These are phyloP conservation scores for Eupleurogrammus muticus DNA, from an alignment of 2,797 vertebrate genomes.

Conservation along the genomic window DNA sequence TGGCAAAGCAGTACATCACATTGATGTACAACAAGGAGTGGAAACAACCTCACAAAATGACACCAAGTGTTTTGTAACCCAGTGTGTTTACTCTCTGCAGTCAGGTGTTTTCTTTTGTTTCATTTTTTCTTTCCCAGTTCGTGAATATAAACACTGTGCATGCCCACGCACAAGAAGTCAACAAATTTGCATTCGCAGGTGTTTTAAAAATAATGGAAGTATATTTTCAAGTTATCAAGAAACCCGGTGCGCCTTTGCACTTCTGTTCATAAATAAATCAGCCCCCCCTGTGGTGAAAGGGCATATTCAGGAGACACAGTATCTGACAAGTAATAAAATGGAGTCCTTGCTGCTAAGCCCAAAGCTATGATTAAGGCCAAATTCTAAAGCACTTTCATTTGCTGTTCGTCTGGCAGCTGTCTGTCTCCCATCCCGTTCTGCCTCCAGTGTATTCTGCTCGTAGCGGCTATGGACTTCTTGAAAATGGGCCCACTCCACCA, in stretches of 20 bases:
- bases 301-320: constrained; percentile 16
- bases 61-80: not conserved
- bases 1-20: not conserved
- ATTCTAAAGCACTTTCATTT: constrained; percentile 51
- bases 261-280: not conserved
- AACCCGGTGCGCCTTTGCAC: not conserved
- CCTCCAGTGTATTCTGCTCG: constrained; percentile 28
- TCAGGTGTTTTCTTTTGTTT: not conserved
- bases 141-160: not conserved
- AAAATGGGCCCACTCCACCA: constrained; percentile 29
- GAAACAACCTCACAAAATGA: not conserved
- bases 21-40: too few relatives aligned
- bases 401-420: constrained; percentile 52
- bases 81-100: too few relatives aligned
- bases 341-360: constrained; percentile 26
- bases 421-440: constrained; percentile 29
- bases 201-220: not conserved
- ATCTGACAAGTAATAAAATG: constrained; percentile 53
- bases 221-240: not conserved
- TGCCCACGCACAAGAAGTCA: not conserved
- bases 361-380: constrained; percentile 50
- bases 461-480: not conserved
- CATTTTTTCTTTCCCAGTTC: not conserved
- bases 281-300: constrained; percentile 8
- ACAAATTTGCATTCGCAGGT: not conserved